These are phyloP conservation scores for Suricata suricatta DNA, from an alignment of 2,113 vertebrate species.

Conservation along the genomic window DNA sequence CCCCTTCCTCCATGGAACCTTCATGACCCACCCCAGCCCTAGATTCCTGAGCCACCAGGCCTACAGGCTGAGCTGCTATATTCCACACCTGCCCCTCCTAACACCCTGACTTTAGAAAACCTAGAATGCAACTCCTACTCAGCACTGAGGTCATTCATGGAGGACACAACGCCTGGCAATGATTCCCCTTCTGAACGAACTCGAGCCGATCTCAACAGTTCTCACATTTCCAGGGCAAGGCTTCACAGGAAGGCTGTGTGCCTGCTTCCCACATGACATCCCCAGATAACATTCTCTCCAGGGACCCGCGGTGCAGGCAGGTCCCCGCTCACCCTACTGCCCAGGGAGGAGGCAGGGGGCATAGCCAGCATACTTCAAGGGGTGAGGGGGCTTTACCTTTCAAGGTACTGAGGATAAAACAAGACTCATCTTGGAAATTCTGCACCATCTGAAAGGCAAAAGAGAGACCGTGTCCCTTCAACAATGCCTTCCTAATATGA, in stretches of 20 bases:
- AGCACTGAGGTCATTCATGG: not conserved
- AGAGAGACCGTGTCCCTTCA: slow-evolving; percentile 37
- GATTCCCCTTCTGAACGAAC: not conserved
- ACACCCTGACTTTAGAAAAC: not conserved
- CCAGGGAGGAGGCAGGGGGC: too few relatives aligned
- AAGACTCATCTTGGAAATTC: slow-evolving; percentile 94
- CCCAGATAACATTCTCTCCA: not conserved
- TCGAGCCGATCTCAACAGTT: not conserved
- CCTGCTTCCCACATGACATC: not conserved
- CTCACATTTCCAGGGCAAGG: not conserved
- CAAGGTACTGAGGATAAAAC: slow-evolving; percentile 92
- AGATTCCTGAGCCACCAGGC: not conserved
- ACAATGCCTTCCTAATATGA: rapidly evolving
- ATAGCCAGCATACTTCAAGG: not conserved
- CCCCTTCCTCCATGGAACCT: not conserved
- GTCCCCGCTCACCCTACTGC: rapidly evolving
- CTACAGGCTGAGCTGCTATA: not conserved
- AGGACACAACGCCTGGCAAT: not conserved
- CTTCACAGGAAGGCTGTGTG: not conserved
- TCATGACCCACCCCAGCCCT: not conserved
- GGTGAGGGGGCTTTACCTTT: slow-evolving; percentile 86
- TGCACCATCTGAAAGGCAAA: slow-evolving; percentile 92
- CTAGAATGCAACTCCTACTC: not conserved
- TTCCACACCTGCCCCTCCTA: not conserved
- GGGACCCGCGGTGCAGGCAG: not conserved